phyloP scores from a whole-genome alignment of 2,113 vertebrate genomes.

The Trinectes maculatus region DNA sequence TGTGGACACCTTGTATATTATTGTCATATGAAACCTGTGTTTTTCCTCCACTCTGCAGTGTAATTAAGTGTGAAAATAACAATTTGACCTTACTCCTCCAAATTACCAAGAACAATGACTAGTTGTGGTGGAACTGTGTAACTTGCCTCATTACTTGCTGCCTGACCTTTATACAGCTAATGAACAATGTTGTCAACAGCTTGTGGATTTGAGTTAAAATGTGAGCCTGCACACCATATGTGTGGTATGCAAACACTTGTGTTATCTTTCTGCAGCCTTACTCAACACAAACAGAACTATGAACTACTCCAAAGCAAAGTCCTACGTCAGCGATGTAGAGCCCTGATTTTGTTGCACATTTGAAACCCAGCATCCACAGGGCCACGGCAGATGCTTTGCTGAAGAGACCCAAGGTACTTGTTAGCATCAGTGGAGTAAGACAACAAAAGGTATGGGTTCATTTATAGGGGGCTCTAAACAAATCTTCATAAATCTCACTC shows the following conservation, averaged over 20 bases:
- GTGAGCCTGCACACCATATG: conserved; percentile 1
- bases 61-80: conserved; percentile 57
- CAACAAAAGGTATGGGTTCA: neutral
- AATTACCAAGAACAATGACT: conserved; percentile 55
- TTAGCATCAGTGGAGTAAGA: conserved; percentile 15
- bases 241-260: conserved; percentile 18
- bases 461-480: neutral
- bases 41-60: neutral
- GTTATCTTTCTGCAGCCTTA: neutral
- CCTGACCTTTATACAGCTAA: conserved; percentile 74
- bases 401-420: neutral
- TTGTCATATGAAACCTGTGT: conserved; percentile 5
- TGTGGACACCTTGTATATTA: too few relatives aligned
- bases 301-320: neutral
- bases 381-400: neutral
- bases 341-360: too few relatives aligned
- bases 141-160: conserved; percentile 58
- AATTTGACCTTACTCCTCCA: conserved; percentile 43
- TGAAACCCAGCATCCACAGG: neutral
- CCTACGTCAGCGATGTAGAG: too few relatives aligned
- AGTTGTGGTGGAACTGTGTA: conserved; percentile 38
- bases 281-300: conserved; percentile 26
- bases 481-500: too few relatives aligned
- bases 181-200: conserved; percentile 69
- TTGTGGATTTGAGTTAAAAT: conserved; percentile 40